A percentile compares a stretch with the other conserved stretches of the same genome.
phyloP scores from a whole-genome alignment of 2,888 invertebrate genomes.

The Eudemis profundana region DNA sequence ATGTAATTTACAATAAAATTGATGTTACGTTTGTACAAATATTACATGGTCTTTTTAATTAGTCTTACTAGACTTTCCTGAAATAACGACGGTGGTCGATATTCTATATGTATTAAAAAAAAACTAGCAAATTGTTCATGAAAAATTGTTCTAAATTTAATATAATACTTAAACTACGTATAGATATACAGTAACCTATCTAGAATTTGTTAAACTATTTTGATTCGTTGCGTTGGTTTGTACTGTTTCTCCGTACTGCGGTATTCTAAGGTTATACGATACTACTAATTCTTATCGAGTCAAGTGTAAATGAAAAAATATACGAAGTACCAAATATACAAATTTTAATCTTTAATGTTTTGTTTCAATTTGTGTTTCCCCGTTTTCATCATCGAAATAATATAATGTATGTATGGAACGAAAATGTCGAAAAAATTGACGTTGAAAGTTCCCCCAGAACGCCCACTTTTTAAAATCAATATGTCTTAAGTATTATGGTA shows the following conservation, averaged over 20 bases:
- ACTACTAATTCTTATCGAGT: conserved; percentile 81
- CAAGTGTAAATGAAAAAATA: conserved; percentile 83
- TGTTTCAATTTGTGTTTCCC: conserved; percentile 53
- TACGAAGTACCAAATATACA: conserved; percentile 86
- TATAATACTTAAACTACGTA: conserved; percentile 65
- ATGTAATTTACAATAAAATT: conserved; percentile 25
- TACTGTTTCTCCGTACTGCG: conserved; percentile 69
- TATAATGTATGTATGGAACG: no score
- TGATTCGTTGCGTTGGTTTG: conserved; percentile 75
- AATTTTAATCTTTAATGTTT: conserved; percentile 80
- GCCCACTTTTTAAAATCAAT: no score
- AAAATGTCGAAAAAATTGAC: no score
- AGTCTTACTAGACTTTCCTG: conserved; percentile 34
- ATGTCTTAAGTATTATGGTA: no score
- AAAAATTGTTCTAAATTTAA: conserved; percentile 79
- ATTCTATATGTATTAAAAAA: conserved; percentile 65
- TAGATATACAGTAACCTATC: conserved; percentile 57
- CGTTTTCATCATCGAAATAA: no score
- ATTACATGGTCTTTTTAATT: conserved; percentile 23
- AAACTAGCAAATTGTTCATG: conserved; percentile 78
- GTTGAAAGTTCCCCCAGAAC: no score
- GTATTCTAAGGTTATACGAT: conserved; percentile 77
- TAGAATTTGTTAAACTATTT: conserved; percentile 77
- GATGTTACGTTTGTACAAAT: conserved; percentile 35
- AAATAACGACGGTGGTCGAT: conserved; percentile 60